Evolutionary conservation across 2,888 invertebrate species (phyloP), one percentile per base, ranked within the genome.

Genomic region (Baccha elongata): DNA sequence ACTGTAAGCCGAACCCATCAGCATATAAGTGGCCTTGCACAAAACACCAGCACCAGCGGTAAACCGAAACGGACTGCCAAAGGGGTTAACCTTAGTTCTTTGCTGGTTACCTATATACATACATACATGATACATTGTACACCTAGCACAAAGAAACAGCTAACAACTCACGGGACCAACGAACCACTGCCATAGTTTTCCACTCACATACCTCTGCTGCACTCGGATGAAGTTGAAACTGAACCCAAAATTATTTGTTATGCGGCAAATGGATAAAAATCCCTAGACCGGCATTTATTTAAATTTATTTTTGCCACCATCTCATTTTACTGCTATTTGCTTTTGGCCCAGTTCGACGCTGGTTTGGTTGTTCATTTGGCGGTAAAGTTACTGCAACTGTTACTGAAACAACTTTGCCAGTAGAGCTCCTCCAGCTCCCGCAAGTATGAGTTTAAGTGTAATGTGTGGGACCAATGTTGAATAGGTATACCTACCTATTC

Each of bases 251-350:
- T 85, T 84, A 86, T 87, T 89, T 89, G 89, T 89, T 89, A 89
- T 89, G 89, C 88, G 87, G 89, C 88, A 88, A 89, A 88, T 89
- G 89, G 87, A 88, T 88, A 88, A 89, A 90, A 90, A 89, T 89
- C 89, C 89, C 89, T 87, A 88, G 88, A 88, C 90, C 90, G 90
- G 89, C 89, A 89, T 90, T 90, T 90, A 90, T 90, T 90, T 90
- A 90, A 90, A 90, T 90, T 90, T 90, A 89, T 90, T 88, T 90
- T 87, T 87, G 87, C 85, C 87, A 90, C 89, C 89, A 88, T 88
- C 88, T 89, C 88, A 88, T 88, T 89, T 89, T 88, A 88, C 88
- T 87, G 87, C 87, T 87, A 86, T 88, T 86, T 87, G 88, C 88
- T 85, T 67, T 72, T 85, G 75, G 74, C 75, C 72, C 64, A 55